Percentiles rank a stretch among this genome's conserved stretches.
phyloP scores from a whole-genome alignment of 2,113 vertebrate genomes.

The Dicerorhinus sumatrensis region DNA sequence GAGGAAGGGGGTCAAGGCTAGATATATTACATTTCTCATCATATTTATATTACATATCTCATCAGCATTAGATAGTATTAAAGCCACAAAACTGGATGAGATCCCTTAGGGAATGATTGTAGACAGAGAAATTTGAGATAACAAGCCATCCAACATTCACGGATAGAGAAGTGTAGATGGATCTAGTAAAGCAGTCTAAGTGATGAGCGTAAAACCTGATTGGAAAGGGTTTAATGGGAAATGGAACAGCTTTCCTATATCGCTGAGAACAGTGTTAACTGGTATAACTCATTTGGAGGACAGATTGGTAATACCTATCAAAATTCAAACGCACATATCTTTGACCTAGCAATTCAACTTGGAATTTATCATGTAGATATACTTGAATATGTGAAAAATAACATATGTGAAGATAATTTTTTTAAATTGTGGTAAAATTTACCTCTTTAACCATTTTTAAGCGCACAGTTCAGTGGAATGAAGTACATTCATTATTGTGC shows the following conservation, averaged over 20 bases:
- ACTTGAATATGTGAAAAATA: not conserved
- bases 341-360: conserved; percentile 12
- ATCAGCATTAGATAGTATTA: not conserved
- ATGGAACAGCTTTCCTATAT: not conserved
- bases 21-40: not conserved
- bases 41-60: not conserved
- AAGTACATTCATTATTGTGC: not conserved
- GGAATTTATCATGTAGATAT: not conserved
- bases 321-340: not conserved
- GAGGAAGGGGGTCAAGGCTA: not conserved
- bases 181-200: not conserved
- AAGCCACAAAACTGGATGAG: not conserved
- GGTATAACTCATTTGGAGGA: not conserved
- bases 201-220: not conserved
- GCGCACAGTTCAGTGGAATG: not conserved
- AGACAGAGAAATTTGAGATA: not conserved
- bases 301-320: not conserved
- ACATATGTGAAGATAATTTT: not conserved
- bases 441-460: not conserved
- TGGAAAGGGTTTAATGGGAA: not conserved
- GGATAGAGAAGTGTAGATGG: not conserved
- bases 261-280: not conserved
- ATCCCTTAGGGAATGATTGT: not conserved
- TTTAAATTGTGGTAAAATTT: not conserved
- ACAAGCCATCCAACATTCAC: not conserved